Conservation (phyloP, 1,140 invertebrate species). For the Drosophila rufa region DNA sequence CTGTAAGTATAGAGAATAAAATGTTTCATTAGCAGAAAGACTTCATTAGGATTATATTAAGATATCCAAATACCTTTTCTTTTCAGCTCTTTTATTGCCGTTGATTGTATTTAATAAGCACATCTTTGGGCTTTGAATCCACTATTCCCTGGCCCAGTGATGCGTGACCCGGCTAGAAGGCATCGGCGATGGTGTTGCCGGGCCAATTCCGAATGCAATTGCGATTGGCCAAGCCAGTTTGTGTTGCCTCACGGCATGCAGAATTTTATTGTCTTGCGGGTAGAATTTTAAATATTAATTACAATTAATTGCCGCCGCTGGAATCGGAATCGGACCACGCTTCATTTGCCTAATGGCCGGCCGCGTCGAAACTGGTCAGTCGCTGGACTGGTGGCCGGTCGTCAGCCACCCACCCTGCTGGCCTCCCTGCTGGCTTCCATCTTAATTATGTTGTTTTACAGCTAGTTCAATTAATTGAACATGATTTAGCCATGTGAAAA, state of each 20-base stretch:
- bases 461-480: conserved; percentile 73
- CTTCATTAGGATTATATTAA: no score
- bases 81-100: no score
- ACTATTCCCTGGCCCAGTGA: conserved; percentile 26
- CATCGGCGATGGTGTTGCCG: conserved; percentile 49
- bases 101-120: not conserved
- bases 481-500: conserved; percentile 67
- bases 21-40: not conserved
- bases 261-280: conserved; percentile 58
- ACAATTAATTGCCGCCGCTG: conserved; percentile 54
- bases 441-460: conserved; percentile 81
- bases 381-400: not conserved
- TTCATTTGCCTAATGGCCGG: conserved; percentile 73
- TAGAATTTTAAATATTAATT: conserved; percentile 70
- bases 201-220: conserved; percentile 53
- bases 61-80: not conserved
- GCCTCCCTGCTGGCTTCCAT: conserved; percentile 36
- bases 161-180: conserved; percentile 43
- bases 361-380: conserved; percentile 15
- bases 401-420: conserved; percentile 23
- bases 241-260: conserved; percentile 23
- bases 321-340: conserved; percentile 22
- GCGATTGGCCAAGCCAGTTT: conserved; percentile 41
- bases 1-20: no score
- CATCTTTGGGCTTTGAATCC: not conserved